Evolutionary conservation across 2,797 vertebrate species (phyloP).

Genomic region (Sarcoramphus papa): DNA sequence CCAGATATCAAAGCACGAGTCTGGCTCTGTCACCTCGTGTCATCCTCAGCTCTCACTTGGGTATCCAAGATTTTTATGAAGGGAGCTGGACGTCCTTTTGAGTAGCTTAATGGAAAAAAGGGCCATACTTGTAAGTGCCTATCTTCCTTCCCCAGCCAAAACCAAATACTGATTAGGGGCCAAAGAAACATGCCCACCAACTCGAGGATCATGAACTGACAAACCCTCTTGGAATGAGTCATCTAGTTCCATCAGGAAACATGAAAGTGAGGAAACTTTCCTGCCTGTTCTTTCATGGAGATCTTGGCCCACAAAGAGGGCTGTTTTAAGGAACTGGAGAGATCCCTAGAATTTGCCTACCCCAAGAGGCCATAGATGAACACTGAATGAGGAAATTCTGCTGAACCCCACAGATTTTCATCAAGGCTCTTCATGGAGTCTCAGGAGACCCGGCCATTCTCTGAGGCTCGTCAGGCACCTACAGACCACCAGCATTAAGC

Average conservation of each 20-base stretch:
- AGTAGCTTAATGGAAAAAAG: not conserved
- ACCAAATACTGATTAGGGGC: not conserved
- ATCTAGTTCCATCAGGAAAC: not conserved
- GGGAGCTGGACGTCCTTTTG: not conserved
- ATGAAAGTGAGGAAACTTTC: not conserved
- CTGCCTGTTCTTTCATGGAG: not conserved
- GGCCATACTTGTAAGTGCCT: not conserved
- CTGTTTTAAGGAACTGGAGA: not conserved
- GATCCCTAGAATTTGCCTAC: not conserved
- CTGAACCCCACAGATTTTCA: not conserved
- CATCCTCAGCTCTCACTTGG: not conserved
- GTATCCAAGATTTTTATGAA: not conserved
- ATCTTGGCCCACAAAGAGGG: not conserved
- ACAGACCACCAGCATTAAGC: not conserved
- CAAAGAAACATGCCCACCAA: not conserved
- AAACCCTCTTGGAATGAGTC: not conserved
- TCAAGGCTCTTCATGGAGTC: not conserved
- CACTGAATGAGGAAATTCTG: not conserved
- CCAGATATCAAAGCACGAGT: not conserved
- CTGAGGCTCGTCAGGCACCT: not conserved
- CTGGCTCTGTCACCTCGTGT: not conserved
- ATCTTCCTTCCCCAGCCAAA: not conserved
- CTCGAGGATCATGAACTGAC: not conserved
- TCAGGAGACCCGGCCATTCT: not conserved
- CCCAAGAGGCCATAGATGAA: not conserved